Evolutionary conservation across 2,113 vertebrate genomes (phyloP), one percentile per base, ranked within the genome.

Genomic region (Hystrix brachyura): DNA sequence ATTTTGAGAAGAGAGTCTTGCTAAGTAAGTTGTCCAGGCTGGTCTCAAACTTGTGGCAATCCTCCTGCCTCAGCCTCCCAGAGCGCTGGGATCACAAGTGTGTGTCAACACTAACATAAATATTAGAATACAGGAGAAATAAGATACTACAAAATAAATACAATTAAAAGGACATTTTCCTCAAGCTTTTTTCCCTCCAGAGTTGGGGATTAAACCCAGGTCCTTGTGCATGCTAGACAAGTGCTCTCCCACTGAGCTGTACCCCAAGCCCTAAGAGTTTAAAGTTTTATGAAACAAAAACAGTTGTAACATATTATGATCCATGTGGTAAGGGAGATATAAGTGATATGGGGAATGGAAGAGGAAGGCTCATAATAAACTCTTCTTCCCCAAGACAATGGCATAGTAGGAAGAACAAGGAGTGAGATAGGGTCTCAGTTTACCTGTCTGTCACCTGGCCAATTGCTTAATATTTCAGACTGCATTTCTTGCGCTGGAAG

Each of bases 401-500:
- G 83, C 10, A 43, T 0, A 53, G 55, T 25, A 21, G 55, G 38
- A 62, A 60, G 62, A 62, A 29, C 71, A 38, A 87, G 21, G 21
- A 12, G 4, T 1, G 38, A 94, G 13, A 38, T 7, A 23, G 27
- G 65, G 4, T 62, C 83, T 91, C 53, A 32, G 23, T 69, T 76
- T 67, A 59, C 62, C n/a, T 53, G 53, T 46, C 11, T 14, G 53
- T 51, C 76, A 32, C 19, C 43, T 59, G n/a, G 81, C 53, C 62
- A 78, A 1, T 1, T 48, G 5, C 19, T 91, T 69, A 57, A 78
- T 7, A 3, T 93, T 60, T 87, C 67, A 87, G 27, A 84, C 17
- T 23, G 53, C 38, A 15, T 46, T 94, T 85, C 38, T 96, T 93
- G 46, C 76, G 51, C 51, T 84, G 62, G 84, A 93, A 83, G 57